Evolutionary conservation across 2,113 vertebrate genomes (phyloP).

Genomic region (Capreolus pygargus): DNA sequence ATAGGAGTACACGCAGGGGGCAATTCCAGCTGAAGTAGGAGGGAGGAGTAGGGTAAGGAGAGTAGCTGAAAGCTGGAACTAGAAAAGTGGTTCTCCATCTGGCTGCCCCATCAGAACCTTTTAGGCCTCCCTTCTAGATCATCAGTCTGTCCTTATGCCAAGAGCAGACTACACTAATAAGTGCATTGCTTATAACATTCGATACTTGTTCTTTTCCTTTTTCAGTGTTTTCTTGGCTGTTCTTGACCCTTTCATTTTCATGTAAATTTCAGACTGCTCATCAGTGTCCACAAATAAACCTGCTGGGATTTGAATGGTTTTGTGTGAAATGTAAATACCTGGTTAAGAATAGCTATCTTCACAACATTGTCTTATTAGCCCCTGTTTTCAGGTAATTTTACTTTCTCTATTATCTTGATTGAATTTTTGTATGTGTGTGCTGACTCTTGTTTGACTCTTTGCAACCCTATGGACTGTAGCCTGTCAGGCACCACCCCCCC

Average conservation of each 20-base stretch:
- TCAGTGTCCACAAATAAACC: background rate
- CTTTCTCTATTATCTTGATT: background rate
- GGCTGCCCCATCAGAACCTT: background rate
- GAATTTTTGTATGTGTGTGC: background rate
- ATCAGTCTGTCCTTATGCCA: background rate
- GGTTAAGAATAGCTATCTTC: background rate
- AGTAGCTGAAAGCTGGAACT: background rate
- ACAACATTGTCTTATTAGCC: background rate
- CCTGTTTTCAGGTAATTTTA: background rate
- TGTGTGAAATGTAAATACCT: background rate
- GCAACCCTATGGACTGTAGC: background rate
- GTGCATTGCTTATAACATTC: background rate
- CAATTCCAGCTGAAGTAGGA: background rate
- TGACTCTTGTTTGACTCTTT: background rate
- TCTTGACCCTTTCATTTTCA: background rate
- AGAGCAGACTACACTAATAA: background rate
- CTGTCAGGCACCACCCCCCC: accelerated
- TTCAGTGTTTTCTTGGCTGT: background rate
- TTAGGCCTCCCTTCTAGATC: background rate
- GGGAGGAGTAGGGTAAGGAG: background rate
- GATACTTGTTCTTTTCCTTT: background rate
- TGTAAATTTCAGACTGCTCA: background rate
- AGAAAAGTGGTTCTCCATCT: background rate
- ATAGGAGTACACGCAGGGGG: background rate
- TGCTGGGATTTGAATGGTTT: background rate